phyloP scores from a whole-genome alignment of 1,140 invertebrate genomes.

The Heliconius eleuchia region DNA sequence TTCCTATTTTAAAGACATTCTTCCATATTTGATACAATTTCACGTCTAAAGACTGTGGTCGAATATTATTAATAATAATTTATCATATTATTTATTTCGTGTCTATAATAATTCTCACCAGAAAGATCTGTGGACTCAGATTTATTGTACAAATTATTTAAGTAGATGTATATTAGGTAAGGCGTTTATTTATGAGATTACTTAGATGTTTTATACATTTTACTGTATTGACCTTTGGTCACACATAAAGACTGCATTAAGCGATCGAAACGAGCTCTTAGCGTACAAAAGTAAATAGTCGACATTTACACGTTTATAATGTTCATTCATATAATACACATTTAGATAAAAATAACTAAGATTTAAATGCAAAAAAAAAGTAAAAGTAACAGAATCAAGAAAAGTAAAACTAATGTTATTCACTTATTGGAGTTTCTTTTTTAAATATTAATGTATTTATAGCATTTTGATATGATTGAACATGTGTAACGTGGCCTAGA shows the following conservation, averaged over 20 bases:
- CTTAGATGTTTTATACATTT: constrained; percentile 66
- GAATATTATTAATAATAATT: constrained; percentile 65
- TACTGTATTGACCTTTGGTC: constrained; percentile 73
- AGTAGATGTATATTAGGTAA: constrained; percentile 67
- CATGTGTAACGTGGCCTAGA: constrained; percentile 33
- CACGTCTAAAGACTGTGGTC: constrained; percentile 75
- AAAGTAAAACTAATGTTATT: background rate
- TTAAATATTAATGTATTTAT: background rate
- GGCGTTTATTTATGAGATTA: constrained; percentile 80
- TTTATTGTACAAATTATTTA: constrained; percentile 80
- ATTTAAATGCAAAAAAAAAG: background rate
- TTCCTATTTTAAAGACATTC: constrained; percentile 75
- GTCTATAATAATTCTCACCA: constrained; percentile 67
- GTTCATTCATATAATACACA: background rate
- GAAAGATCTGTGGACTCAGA: constrained; percentile 65
- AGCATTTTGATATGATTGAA: background rate
- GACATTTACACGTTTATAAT: background rate
- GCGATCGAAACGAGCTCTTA: constrained; percentile 48
- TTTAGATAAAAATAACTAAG: background rate
- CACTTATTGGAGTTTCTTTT: background rate
- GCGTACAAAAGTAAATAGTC: constrained; percentile 30
- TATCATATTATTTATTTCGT: constrained; percentile 78
- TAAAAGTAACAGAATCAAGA: background rate
- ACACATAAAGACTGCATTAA: constrained; percentile 76
- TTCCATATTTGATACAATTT: constrained; percentile 34